Conservation (phyloP, 1,140 invertebrate species). For the Eubasilissa regina region DNA sequence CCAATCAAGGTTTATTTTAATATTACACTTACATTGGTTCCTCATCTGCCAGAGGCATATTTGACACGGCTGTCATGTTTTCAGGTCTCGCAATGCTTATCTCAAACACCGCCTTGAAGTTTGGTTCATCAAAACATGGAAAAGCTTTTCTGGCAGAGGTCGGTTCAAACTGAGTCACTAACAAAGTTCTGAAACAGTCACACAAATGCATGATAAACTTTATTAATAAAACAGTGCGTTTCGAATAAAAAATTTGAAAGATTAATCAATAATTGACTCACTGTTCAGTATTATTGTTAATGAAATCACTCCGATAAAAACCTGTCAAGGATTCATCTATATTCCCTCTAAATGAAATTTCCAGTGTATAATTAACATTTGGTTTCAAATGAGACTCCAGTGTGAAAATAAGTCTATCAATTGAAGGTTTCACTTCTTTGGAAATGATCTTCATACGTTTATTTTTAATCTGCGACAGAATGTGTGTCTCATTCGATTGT, state of each 20-base stretch:
- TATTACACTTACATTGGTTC: conserved; percentile 66
- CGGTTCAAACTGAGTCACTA: conserved; percentile 81
- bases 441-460: conserved; percentile 49
- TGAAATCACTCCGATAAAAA: conserved; percentile 83
- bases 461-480: conserved; percentile 43
- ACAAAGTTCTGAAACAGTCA: conserved; percentile 71
- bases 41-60: conserved; percentile 73
- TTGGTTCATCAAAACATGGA: conserved; percentile 84
- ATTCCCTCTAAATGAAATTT: conserved; percentile 71
- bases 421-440: conserved; percentile 49
- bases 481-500: conserved; percentile 61
- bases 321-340: conserved; percentile 79
- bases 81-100: conserved; percentile 75
- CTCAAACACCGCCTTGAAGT: conserved; percentile 83
- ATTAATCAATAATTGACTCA: conserved; percentile 48
- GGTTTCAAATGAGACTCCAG: conserved; percentile 63
- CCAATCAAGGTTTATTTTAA: not conserved
- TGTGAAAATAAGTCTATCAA: conserved; percentile 60
- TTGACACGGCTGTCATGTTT: conserved; percentile 74
- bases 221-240: not conserved
- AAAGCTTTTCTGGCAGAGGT: conserved; percentile 79
- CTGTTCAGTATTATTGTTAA: conserved; percentile 66
- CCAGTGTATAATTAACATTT: conserved; percentile 68
- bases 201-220: not conserved
- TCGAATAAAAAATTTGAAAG: not conserved